A percentile compares a stretch with the other conserved stretches of the same genome.
phyloP scores from a whole-genome alignment of 2,113 vertebrate genomes.

The Electrona antarctica region DNA sequence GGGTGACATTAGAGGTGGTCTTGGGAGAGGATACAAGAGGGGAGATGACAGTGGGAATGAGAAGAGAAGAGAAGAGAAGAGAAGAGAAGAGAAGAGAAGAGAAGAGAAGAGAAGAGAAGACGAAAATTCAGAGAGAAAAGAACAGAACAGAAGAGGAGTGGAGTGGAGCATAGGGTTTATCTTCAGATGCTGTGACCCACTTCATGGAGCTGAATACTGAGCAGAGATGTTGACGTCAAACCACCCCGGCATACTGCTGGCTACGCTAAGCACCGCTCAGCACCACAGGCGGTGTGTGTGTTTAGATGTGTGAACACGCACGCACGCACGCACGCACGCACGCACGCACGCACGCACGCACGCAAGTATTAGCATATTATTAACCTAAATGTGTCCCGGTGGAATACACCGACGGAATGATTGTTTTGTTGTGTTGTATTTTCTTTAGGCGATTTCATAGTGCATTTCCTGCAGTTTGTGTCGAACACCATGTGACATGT shows the following conservation, averaged over 20 bases:
- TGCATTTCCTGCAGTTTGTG: too few relatives aligned
- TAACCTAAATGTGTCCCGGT: conserved; percentile 41
- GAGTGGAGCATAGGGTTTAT: conserved; percentile 52
- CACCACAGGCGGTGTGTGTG: conserved; percentile 38
- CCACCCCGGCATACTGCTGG: conserved; percentile 58
- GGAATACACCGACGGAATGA: conserved; percentile 5
- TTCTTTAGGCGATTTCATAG: too few relatives aligned
- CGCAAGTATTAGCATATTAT: conserved; percentile 59
- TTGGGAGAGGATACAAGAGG: too few relatives aligned
- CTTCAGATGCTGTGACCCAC: conserved; percentile 73
- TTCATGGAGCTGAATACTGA: conserved; percentile 76
- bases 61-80: too few relatives aligned
- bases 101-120: conserved; percentile 24
- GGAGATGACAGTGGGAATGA: too few relatives aligned
- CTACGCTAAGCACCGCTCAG: conserved; percentile 46
- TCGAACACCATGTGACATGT: too few relatives aligned
- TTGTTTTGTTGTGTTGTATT: too few relatives aligned
- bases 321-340: neutral
- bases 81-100: too few relatives aligned
- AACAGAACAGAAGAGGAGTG: conserved; percentile 21
- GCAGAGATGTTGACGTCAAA: conserved; percentile 73
- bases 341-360: too few relatives aligned
- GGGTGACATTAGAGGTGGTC: too few relatives aligned
- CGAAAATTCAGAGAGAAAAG: conserved; percentile 50
- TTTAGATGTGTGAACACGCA: too few relatives aligned